Evolutionary conservation across 1,140 invertebrate genomes (phyloP).

Genomic region (Anadara kagoshimensis): DNA sequence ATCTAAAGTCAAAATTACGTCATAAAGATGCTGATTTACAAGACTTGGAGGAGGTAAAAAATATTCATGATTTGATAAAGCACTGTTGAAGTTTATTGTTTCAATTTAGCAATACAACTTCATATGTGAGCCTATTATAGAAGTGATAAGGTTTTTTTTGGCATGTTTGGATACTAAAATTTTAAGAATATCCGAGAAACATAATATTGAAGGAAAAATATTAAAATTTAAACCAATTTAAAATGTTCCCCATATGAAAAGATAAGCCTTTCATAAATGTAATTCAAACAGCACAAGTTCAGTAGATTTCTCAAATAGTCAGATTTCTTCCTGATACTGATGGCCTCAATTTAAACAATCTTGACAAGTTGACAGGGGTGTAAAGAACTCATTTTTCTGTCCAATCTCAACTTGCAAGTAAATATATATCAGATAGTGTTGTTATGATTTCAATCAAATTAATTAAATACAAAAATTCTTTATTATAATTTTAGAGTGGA

Average conservation of each 20-base stretch:
- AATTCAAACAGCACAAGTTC: too few species aligned
- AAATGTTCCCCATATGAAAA: too few species aligned
- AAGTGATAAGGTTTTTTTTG: not conserved
- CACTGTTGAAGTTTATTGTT: not conserved
- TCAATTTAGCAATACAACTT: not conserved
- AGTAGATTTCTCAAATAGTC: too few species aligned
- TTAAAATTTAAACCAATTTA: too few species aligned
- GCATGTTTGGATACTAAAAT: not conserved
- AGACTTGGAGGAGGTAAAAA: slow-evolving; percentile 58
- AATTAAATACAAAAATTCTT: not conserved
- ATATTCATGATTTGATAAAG: not conserved
- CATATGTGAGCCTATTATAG: not conserved
- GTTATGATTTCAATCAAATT: not conserved
- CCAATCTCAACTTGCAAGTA: too few species aligned
- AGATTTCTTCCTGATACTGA: too few species aligned
- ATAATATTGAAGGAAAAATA: too few species aligned
- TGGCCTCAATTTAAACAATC: too few species aligned
- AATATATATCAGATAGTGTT: too few species aligned
- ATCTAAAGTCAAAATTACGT: slow-evolving; percentile 57
- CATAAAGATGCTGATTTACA: slow-evolving; percentile 60
- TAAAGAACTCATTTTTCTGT: not conserved
- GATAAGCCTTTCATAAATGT: too few species aligned
- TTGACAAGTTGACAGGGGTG: not conserved
- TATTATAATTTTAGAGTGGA: slow-evolving; percentile 13
- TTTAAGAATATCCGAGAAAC: not conserved